These are phyloP conservation scores for Protonemura montana DNA, from an alignment of 2,888 invertebrate genomes.

Conservation along the genomic window DNA sequence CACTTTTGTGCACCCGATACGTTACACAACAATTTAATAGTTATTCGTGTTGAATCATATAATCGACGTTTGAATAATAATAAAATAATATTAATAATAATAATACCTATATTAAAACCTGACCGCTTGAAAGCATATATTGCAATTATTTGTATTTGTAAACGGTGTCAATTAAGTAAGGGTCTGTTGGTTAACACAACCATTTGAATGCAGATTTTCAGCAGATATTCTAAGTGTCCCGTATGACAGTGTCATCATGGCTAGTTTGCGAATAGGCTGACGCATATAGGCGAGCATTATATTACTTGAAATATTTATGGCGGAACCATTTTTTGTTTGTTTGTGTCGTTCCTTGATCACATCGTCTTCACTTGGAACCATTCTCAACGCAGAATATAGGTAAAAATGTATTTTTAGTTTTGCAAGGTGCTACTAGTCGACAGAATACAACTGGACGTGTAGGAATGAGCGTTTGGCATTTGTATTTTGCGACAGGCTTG, in stretches of 20 bases:
- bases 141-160: not conserved
- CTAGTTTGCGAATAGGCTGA: not conserved
- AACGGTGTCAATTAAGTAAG: not conserved
- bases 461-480: not conserved
- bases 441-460: not conserved
- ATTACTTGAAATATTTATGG: not conserved
- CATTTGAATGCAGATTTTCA: not conserved
- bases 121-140: not conserved
- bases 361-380: not conserved
- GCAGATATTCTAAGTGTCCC: not conserved
- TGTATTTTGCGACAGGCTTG: constrained; percentile 9
- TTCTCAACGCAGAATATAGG: not conserved
- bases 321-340: not conserved
- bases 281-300: not conserved
- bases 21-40: not conserved
- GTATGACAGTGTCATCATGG: not conserved
- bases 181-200: not conserved
- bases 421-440: not conserved
- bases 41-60: not conserved
- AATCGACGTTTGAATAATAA: not conserved
- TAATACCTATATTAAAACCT: not conserved
- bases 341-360: not conserved
- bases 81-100: too few species aligned
- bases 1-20: not conserved
- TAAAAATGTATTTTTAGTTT: not conserved